These are phyloP conservation scores for Rhagium mordax DNA, from an alignment of 2,888 invertebrate genomes.

Conservation along the genomic window DNA sequence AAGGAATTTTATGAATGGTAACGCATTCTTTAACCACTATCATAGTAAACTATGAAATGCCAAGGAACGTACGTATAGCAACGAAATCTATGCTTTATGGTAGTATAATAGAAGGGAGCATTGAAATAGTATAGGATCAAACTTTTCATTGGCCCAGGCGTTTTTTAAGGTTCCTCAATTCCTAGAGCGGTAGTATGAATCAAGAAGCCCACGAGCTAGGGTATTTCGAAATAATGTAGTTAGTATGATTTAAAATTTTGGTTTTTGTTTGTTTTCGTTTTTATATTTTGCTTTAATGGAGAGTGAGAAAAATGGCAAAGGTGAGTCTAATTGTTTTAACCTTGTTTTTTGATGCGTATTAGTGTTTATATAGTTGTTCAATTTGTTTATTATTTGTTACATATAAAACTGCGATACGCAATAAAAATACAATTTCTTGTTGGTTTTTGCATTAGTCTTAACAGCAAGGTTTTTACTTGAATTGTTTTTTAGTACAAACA, in stretches of 20 bases:
- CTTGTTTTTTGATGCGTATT: constrained; percentile 31
- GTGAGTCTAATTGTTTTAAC: constrained; percentile 52
- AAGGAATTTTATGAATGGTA: constrained; percentile 67
- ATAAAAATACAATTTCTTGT: constrained; percentile 24
- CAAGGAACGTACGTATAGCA: constrained; percentile 39
- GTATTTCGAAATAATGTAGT: constrained; percentile 50
- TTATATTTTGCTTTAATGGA: constrained; percentile 56
- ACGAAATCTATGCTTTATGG: constrained; percentile 59
- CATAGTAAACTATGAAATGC: constrained; percentile 62
- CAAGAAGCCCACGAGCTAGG: constrained; percentile 62
- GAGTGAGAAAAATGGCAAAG: constrained; percentile 62
- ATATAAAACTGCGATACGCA: constrained; percentile 33
- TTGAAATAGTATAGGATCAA: constrained; percentile 44
- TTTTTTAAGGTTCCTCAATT: constrained; percentile 65
- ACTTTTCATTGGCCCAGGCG: constrained; percentile 65
- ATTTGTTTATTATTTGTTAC: constrained; percentile 31
- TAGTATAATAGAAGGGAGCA: constrained; percentile 54
- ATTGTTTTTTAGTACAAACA: background rate
- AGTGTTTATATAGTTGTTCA: constrained; percentile 19
- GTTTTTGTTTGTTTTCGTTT: constrained; percentile 47
- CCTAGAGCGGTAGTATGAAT: constrained; percentile 63
- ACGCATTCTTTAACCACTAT: constrained; percentile 58
- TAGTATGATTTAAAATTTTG: constrained; percentile 37
- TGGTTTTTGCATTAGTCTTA: constrained; percentile 12
- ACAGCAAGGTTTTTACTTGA: background rate